Evolutionary conservation across 2,113 vertebrate species (phyloP), one percentile per base, ranked within the genome.

Genomic region (Xerus inauris): DNA sequence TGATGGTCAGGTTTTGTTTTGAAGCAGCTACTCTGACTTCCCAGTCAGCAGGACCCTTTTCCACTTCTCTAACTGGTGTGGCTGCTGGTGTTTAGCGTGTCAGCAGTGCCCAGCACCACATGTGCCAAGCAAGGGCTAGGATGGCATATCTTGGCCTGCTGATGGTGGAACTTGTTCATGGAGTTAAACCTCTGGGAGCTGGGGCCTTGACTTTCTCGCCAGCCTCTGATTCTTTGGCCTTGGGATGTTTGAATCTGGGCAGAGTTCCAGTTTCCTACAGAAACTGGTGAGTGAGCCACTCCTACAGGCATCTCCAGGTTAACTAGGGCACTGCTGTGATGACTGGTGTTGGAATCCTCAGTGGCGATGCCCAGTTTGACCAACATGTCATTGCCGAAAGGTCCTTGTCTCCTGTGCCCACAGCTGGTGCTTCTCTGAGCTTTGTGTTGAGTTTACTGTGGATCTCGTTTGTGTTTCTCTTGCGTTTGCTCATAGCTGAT

Each of bases 191-290:
- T 42, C 51, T 76, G 47, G 62, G 54, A 14, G 69, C 12, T 35
- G 30, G 35, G 28, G 17, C 67, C 54, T 85, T 86, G 94, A 40
- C 28, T 62, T 45, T 30, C 11, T 69, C 72, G 79, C 45, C 10
- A 69, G 89, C 51, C 67, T 84, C 42, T 77, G 54, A 59, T 79
- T 71, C 47, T 87, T 40, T 28, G 54, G 42, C 42, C 24, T 51
- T 47, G 42, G n/a, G 79, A 82, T 40, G 13, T 20, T 40, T 40
- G 57, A 87, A 47, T 84, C 65, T 87, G 47, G 40, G 22, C 82
- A 89, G 86, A 51, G 62, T 91, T 94, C 47, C 16, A 4, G n/a
- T 77, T 84, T 93, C 77, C 82, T 91, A 14, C 32, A 95, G 57
- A 91, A 80, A 73, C 9, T 22, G 16, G 22, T 49, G n/a, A 85